Conservation (phyloP, 2,113 vertebrate species). For the Petrocephalus zakoni region DNA sequence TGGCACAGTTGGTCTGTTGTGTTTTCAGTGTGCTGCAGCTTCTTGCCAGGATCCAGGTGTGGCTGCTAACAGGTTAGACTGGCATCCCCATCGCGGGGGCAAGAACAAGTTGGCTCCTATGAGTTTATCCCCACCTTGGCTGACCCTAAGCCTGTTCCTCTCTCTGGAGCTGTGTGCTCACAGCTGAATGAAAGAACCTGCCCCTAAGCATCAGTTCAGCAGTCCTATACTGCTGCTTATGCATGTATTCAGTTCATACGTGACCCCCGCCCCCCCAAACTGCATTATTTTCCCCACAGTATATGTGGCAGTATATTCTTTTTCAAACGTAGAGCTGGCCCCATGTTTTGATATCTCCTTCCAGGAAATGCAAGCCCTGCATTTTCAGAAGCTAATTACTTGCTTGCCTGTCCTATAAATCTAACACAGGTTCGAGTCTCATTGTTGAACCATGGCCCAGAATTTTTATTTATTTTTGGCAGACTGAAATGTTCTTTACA, state of each 20-base stretch:
- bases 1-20: background rate
- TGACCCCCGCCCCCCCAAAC: background rate
- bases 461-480: background rate
- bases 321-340: background rate
- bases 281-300: background rate
- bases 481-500: background rate
- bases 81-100: background rate
- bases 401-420: background rate
- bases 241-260: background rate
- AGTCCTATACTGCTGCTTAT: background rate
- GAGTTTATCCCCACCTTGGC: background rate
- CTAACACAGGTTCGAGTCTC: too few relatives aligned
- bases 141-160: background rate
- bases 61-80: background rate
- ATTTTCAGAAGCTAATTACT: background rate
- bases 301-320: background rate
- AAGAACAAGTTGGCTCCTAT: background rate
- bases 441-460: background rate
- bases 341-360: background rate
- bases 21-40: background rate
- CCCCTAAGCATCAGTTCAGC: background rate
- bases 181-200: background rate
- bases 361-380: background rate
- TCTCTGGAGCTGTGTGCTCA: background rate
- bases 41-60: background rate